Percentiles rank a stretch among this genome's conserved stretches.
Evolutionary conservation across 2,888 invertebrate genomes (phyloP).

Genomic region (Hydriomena furcata): DNA sequence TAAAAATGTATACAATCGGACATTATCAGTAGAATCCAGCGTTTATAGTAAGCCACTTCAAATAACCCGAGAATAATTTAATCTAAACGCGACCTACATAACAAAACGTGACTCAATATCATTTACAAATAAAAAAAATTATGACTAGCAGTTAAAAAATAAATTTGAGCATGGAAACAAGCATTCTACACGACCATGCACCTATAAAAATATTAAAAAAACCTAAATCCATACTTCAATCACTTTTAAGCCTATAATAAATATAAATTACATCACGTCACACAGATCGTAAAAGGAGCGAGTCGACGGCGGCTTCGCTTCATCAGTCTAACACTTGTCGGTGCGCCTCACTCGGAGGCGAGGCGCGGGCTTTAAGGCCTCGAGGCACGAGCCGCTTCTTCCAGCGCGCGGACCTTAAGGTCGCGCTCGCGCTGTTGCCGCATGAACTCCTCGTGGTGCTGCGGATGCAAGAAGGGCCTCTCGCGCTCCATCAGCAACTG

Average conservation of each 20-base stretch:
- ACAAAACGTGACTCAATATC: constrained; percentile 48
- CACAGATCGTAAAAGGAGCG: constrained; percentile 49
- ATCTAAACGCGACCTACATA: constrained; percentile 44
- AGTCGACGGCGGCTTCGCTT: constrained; percentile 12
- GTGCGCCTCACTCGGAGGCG: constrained; percentile 5
- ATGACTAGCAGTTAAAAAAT: constrained; percentile 81
- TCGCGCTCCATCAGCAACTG: constrained; percentile 93
- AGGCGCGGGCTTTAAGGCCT: constrained; percentile 60
- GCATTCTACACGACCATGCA: constrained; percentile 78
- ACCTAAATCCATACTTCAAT: constrained; percentile 58
- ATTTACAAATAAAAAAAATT: constrained; percentile 66
- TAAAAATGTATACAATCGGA: constrained; percentile 14
- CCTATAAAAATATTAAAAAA: constrained; percentile 76
- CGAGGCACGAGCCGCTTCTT: constrained; percentile 90
- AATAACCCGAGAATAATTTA: constrained; percentile 55
- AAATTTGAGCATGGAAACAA: constrained; percentile 81
- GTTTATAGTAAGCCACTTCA: constrained; percentile 12
- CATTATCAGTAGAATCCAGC: constrained; percentile 33
- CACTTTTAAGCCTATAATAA: constrained; percentile 52
- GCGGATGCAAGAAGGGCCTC: constrained; percentile 85
- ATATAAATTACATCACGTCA: constrained; percentile 74
- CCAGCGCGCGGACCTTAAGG: constrained; percentile 92
- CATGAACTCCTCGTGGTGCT: constrained; percentile 81
- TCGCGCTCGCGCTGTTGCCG: constrained; percentile 93
- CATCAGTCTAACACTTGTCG: constrained; percentile 32